Percentiles rank a stretch among this genome's conserved stretches.
These are phyloP conservation scores for Conops quadrifasciatus DNA, from an alignment of 2,888 invertebrate species.

Conservation along the genomic window DNA sequence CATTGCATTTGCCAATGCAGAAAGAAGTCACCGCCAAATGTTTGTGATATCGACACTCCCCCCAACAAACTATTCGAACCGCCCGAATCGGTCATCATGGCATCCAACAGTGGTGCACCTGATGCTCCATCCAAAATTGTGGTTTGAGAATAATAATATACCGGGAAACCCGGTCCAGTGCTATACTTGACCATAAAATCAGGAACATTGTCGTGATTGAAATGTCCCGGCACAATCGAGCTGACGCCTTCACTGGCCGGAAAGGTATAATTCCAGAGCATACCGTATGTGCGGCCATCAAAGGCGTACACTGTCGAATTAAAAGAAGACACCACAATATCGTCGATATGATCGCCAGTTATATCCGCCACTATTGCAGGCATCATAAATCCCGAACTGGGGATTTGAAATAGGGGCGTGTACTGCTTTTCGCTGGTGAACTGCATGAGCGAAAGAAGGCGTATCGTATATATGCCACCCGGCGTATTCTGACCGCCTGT, in stretches of 20 bases:
- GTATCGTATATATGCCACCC: constrained; percentile 75
- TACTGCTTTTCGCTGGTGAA: constrained; percentile 68
- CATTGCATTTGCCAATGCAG: constrained; percentile 79
- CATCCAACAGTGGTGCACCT: constrained; percentile 59
- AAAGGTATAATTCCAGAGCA: constrained; percentile 78
- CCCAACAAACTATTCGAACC: constrained; percentile 63
- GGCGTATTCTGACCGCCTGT: constrained; percentile 78
- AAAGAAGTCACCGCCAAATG: constrained; percentile 78
- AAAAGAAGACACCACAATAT: constrained; percentile 77
- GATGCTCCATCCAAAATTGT: constrained; percentile 61
- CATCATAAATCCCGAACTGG: constrained; percentile 73
- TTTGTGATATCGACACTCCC: constrained; percentile 64
- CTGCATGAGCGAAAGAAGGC: constrained; percentile 68
- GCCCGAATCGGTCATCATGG: constrained; percentile 65
- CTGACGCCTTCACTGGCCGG: constrained; percentile 75
- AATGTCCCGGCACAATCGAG: constrained; percentile 80
- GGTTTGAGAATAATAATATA: constrained; percentile 76
- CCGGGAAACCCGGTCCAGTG: constrained; percentile 75
- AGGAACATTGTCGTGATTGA: constrained; percentile 78
- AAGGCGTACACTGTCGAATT: constrained; percentile 78
- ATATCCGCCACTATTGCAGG: constrained; percentile 76
- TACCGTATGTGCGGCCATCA: constrained; percentile 73
- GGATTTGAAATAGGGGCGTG: constrained; percentile 69
- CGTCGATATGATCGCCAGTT: constrained; percentile 75
- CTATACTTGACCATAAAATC: constrained; percentile 79